Evolutionary conservation across 2,113 vertebrate genomes (phyloP).

Genomic region (Atlantisia rogersi): DNA sequence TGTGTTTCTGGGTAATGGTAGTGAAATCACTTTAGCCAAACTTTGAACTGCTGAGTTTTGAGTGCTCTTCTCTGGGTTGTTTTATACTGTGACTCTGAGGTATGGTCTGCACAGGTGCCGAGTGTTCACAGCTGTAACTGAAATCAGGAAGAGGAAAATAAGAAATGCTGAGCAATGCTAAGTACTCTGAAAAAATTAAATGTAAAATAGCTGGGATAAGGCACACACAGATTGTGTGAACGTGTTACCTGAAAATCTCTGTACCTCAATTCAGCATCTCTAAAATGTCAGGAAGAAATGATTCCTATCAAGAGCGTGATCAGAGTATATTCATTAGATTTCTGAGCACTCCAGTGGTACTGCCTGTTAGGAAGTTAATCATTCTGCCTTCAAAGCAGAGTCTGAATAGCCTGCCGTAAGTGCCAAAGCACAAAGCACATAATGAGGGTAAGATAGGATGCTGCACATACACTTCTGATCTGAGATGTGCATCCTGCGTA

Average conservation of each 20-base stretch:
- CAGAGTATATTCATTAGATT: conserved; percentile 3
- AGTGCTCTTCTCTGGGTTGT: neutral
- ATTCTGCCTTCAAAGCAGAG: conserved; percentile 16
- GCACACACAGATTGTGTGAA: neutral
- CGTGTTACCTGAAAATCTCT: neutral
- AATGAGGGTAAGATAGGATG: neutral
- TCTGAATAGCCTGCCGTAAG: neutral
- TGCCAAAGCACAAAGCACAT: neutral
- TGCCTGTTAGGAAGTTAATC: conserved; percentile 42
- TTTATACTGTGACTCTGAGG: neutral
- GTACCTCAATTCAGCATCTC: neutral
- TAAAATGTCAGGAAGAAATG: neutral
- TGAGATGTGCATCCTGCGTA: neutral
- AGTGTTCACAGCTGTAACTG: neutral
- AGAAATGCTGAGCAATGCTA: neutral
- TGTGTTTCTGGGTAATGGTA: neutral
- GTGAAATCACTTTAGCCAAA: neutral
- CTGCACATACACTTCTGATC: neutral
- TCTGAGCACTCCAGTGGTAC: neutral
- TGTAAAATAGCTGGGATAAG: neutral
- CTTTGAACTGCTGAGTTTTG: neutral
- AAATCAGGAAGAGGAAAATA: neutral
- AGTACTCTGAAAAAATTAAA: neutral
- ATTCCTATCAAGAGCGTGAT: neutral
- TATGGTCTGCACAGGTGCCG: neutral